Conservation (phyloP, 1,140 invertebrate species). For the Ruditapes philippinarum region DNA sequence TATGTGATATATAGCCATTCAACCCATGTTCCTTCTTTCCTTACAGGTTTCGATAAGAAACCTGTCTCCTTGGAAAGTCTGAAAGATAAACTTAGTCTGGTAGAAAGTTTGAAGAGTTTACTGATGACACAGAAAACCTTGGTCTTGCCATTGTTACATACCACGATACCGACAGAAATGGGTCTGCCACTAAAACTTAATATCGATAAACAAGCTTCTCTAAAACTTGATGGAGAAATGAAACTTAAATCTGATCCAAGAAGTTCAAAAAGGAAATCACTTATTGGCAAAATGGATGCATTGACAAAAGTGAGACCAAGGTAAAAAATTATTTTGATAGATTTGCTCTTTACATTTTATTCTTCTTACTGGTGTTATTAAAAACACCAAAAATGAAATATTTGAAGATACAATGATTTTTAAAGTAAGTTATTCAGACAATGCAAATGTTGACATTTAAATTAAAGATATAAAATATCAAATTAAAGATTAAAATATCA, state of each 20-base stretch:
- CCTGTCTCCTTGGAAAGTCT: background rate
- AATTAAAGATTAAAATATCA: too few species aligned
- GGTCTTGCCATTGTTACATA: background rate
- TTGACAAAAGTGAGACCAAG: conserved; percentile 24
- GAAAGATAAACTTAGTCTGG: background rate
- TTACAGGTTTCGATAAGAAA: background rate
- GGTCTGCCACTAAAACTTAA: conserved; percentile 40
- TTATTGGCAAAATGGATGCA: conserved; percentile 17
- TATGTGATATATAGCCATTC: too few species aligned
- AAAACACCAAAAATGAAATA: too few species aligned
- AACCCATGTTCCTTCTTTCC: too few species aligned
- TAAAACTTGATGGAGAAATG: conserved; percentile 38
- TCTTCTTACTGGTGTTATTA: too few species aligned
- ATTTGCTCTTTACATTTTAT: too few species aligned
- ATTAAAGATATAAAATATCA: too few species aligned
- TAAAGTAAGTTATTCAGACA: too few species aligned
- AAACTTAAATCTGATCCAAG: background rate
- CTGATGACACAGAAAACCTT: conserved; percentile 3
- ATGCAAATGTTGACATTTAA: too few species aligned
- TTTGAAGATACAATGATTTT: too few species aligned
- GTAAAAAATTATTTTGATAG: background rate
- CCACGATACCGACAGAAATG: conserved; percentile 7
- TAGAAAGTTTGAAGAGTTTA: conserved; percentile 11
- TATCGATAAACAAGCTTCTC: background rate
- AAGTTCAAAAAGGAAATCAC: background rate